Base-by-base conservation (phyloP, 2,888 invertebrate species). In the Drosophila demipolita region DNA sequence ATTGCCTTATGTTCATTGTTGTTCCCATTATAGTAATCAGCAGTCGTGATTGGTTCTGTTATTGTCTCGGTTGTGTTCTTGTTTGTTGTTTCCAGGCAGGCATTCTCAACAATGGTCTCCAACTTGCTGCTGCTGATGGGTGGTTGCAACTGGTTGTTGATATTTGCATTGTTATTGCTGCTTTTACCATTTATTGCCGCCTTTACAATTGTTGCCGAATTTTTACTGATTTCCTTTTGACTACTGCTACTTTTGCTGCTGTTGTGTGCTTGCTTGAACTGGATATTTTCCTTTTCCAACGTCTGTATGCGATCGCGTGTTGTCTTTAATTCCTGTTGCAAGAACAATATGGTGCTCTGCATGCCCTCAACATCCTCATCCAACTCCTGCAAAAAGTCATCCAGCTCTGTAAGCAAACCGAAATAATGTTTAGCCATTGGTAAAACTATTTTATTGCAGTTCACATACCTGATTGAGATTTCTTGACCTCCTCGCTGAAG, bases 331-430 rank as follows among this genome's bases (percentile, higher is more conserved):
- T 99, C 98, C 92, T 98, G 97, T 91, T 99, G 99, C 71, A 99
- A 94, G 93, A 97, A 97, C 93, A 97, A 95, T 91, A 99, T 98
- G 75, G 99, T 99, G 92, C 98, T 98, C 94, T 99, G 99, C 98
- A 99, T 98, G 29, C 99, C 99, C 93, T 99, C 99, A 45, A 99
- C 97, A 93, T 99, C 99, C 93, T 99, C 99, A 91, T 99, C 99
- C 75, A 99, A 93, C 92, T 99, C 99, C 93, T 98, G 97, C 55
- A 99, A 95, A 93, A 99, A 97, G 92, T 98, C 98, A 91, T 99
- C 99, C 89, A 99, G 93, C 93, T 99, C 99, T 97, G 61, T 26
- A 38, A 50, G 12, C 0, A 48, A 40, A 36, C 15, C 38, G 15
- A 36, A 57, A 38, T 53, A 3, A 29, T 3, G 42, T 54, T 52